These are phyloP conservation scores for Orthonychiurus folsomi DNA, from an alignment of 2,888 invertebrate genomes.

Conservation along the genomic window DNA sequence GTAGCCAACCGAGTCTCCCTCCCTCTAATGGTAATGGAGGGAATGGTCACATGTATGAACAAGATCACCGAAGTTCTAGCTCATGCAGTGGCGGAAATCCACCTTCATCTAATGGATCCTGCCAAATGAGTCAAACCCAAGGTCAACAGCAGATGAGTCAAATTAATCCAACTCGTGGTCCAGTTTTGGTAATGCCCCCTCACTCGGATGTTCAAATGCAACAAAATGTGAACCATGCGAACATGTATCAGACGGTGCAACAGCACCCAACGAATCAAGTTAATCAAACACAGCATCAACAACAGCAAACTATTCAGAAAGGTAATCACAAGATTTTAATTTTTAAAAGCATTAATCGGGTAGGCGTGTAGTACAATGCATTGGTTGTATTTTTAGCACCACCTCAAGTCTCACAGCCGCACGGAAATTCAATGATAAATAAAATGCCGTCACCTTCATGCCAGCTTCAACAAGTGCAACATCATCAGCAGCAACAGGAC, in stretches of 20 bases:
- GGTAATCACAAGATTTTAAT: conserved; percentile 3
- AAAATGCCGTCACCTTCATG: not conserved
- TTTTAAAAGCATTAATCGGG: too few relatives aligned
- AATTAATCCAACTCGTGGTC: not conserved
- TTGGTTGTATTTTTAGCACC: too few relatives aligned
- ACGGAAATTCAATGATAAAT: too few relatives aligned
- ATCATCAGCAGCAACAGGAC: conserved; percentile 28
- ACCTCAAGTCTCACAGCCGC: not conserved
- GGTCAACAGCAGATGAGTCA: conserved; percentile 9
- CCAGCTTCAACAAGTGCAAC: conserved; percentile 18
- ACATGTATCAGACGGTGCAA: too few relatives aligned
- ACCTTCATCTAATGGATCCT: conserved; percentile 11
- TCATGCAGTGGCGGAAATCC: conserved; percentile 31
- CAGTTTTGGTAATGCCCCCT: conserved; percentile 13
- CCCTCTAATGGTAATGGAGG: conserved; percentile 10
- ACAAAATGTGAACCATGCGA: too few relatives aligned
- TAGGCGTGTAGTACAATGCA: too few relatives aligned
- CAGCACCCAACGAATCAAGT: too few relatives aligned
- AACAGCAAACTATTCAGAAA: conserved; percentile 15
- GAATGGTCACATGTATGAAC: conserved; percentile 18
- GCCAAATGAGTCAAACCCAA: not conserved
- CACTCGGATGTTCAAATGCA: conserved; percentile 16
- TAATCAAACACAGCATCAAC: conserved; percentile 18
- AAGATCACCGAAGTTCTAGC: conserved; percentile 34
- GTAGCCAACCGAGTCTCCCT: conserved; percentile 37